These are phyloP conservation scores for Acronicta alni DNA, from an alignment of 2,888 invertebrate genomes.

Conservation along the genomic window DNA sequence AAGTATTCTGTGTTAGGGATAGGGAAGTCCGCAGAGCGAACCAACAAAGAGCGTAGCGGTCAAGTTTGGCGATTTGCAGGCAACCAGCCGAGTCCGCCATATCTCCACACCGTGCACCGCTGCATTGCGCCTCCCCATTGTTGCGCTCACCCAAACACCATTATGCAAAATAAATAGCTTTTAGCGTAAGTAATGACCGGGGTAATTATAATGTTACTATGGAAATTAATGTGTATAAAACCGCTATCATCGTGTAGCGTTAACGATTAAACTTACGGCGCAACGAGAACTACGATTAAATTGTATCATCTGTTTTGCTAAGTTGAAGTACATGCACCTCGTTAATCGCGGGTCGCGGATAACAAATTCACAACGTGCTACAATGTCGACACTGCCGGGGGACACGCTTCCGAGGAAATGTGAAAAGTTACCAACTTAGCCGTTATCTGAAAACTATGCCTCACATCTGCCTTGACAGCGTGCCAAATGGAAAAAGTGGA, in stretches of 20 bases:
- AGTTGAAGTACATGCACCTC: slow-evolving; percentile 61
- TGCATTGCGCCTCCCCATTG: slow-evolving; percentile 75
- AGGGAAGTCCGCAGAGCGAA: slow-evolving; percentile 55
- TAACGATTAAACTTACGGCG: slow-evolving; percentile 50
- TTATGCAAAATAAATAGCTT: slow-evolving; percentile 83
- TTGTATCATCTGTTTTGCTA: slow-evolving; percentile 45
- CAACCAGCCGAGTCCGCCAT: slow-evolving; percentile 70
- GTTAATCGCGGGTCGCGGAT: slow-evolving; percentile 70
- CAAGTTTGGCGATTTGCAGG: slow-evolving; percentile 78
- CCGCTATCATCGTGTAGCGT: slow-evolving; percentile 52
- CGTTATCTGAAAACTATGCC: slow-evolving; percentile 79
- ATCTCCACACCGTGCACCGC: slow-evolving; percentile 61
- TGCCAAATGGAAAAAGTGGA: slow-evolving; percentile 78
- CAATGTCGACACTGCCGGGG: slow-evolving; percentile 68
- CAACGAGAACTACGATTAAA: slow-evolving; percentile 44
- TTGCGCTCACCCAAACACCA: slow-evolving; percentile 75
- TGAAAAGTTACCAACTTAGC: slow-evolving; percentile 85
- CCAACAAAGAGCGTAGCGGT: slow-evolving; percentile 73
- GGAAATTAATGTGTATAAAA: slow-evolving; percentile 63
- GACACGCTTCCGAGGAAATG: slow-evolving; percentile 75
- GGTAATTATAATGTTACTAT: slow-evolving; percentile 73
- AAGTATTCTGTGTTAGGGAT: slow-evolving; percentile 26
- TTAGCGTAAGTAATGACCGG: slow-evolving; percentile 74
- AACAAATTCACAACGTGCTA: slow-evolving; percentile 78
- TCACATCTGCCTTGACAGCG: slow-evolving; percentile 81